Conservation (phyloP, 2,888 invertebrate genomes). For the Drosophila niveifrons region DNA sequence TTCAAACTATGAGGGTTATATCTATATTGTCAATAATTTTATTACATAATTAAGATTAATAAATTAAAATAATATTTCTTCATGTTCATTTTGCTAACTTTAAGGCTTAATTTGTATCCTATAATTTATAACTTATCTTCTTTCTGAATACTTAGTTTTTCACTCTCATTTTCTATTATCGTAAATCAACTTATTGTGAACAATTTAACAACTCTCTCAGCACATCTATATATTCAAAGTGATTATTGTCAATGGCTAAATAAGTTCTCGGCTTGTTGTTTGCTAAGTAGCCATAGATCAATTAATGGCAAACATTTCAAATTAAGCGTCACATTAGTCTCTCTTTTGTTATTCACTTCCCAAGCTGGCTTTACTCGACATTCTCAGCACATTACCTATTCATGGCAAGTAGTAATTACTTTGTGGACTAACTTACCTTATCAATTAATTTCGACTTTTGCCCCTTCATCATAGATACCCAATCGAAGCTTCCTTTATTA, state of each 20-base stretch:
- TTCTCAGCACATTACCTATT: constrained; percentile 15
- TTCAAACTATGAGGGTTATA: no score
- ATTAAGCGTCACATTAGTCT: neutral
- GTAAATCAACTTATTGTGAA: no score
- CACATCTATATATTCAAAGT: neutral
- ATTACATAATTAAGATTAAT: no score
- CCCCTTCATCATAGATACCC: neutral
- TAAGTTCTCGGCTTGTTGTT: neutral
- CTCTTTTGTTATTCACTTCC: neutral
- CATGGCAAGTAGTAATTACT: constrained; percentile 24
- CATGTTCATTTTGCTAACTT: no score
- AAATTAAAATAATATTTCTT: no score
- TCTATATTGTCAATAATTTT: no score
- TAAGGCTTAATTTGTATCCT: no score
- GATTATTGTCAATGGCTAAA: neutral
- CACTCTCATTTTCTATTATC: no score
- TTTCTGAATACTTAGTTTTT: no score
- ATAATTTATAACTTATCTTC: no score
- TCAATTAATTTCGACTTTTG: constrained; percentile 30
- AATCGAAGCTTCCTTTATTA: constrained; percentile 35
- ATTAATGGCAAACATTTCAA: neutral
- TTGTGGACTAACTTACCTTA: constrained; percentile 6
- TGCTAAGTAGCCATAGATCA: neutral
- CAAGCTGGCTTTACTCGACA: neutral
- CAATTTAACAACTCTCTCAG: no score